phyloP scores from a whole-genome alignment of 2,797 vertebrate genomes.

The Cynodonichthys magdalenae region DNA sequence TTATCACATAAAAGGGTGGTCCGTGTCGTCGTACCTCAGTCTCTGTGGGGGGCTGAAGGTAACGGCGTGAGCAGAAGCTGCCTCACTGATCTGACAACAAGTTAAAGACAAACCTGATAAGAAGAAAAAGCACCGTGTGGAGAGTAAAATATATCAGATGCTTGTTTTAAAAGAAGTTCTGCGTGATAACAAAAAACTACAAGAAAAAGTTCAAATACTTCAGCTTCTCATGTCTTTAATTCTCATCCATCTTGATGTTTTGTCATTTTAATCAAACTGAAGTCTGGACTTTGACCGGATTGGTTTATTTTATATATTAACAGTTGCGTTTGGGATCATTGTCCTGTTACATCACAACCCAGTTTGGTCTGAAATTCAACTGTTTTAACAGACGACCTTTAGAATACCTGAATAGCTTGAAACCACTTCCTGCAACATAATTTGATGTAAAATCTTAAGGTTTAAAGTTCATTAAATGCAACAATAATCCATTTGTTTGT shows the following conservation, averaged over 20 bases:
- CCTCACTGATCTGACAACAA: conserved; percentile 1
- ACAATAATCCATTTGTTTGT: too few species aligned
- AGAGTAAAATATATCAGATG: background rate
- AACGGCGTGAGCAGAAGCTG: conserved; percentile 3
- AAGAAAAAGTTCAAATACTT: background rate
- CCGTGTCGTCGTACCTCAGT: conserved; percentile 12
- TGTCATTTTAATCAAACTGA: background rate
- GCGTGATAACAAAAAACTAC: too few species aligned
- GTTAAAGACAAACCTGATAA: conserved; percentile 13
- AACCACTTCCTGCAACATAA: too few species aligned
- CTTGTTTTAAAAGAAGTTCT: too few species aligned
- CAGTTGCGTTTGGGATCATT: background rate
- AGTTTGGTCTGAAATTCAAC: background rate
- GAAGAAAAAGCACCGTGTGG: background rate
- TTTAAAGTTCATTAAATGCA: too few species aligned
- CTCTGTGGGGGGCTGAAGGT: background rate
- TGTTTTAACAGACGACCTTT: too few species aligned
- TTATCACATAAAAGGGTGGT: too few species aligned
- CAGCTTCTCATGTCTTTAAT: background rate
- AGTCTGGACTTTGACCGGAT: background rate
- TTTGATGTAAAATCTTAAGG: too few species aligned
- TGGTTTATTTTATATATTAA: background rate
- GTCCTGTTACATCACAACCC: background rate
- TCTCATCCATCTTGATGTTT: background rate
- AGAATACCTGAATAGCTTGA: too few species aligned